Conservation (phyloP, 2,113 vertebrate genomes). For the Parus major region DNA sequence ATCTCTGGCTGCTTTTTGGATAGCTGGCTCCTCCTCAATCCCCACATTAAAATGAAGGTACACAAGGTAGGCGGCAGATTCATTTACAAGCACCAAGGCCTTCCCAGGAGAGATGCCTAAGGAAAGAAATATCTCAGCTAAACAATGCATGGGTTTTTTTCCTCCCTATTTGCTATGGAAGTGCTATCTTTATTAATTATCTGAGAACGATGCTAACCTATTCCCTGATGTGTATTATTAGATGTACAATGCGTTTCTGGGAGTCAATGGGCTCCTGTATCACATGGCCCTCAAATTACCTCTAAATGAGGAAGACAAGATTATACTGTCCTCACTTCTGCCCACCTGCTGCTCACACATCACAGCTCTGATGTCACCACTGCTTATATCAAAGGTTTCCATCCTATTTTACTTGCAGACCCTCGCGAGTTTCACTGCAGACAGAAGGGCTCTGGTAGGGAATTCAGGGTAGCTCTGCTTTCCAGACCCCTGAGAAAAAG, state of each 20-base stretch:
- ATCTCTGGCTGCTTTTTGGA: not conserved
- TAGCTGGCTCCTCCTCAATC: not conserved
- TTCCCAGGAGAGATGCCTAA: conserved; percentile 23
- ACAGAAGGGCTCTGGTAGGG: not conserved
- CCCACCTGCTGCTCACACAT: not conserved
- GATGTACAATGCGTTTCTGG: not conserved
- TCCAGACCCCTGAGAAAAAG: not conserved
- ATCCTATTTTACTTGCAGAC: not conserved
- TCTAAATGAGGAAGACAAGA: not conserved
- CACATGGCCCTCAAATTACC: rapidly evolving
- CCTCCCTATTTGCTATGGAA: not conserved
- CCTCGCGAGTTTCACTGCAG: not conserved
- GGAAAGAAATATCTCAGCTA: not conserved
- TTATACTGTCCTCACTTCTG: not conserved
- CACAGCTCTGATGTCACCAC: not conserved
- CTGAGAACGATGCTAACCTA: not conserved
- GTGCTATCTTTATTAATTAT: conserved; percentile 8
- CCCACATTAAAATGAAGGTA: conserved; percentile 25
- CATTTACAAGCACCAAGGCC: not conserved
- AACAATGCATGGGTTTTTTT: not conserved
- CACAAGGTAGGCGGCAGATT: conserved; percentile 11
- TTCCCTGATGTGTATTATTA: not conserved
- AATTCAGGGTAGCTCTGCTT: not conserved
- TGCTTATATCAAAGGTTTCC: not conserved
- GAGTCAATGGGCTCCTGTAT: not conserved